These are phyloP conservation scores for Micrastur ruficollis DNA, from an alignment of 2,797 vertebrate genomes.

Conservation along the genomic window DNA sequence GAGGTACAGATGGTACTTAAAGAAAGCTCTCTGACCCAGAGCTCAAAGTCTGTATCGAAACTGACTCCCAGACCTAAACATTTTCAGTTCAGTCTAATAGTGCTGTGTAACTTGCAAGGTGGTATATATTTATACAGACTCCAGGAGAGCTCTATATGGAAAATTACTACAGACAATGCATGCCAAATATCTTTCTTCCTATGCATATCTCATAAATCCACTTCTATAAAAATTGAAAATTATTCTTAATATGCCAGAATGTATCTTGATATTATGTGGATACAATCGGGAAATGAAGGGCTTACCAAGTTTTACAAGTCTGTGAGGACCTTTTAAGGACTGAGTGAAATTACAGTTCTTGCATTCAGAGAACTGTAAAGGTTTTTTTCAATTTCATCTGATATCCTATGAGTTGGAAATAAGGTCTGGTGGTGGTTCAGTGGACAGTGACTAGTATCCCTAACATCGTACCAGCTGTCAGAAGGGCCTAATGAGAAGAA, in stretches of 20 bases:
- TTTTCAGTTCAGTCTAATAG: neutral
- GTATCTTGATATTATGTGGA: neutral
- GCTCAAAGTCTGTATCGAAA: neutral
- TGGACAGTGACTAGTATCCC: neutral
- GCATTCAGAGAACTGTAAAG: neutral
- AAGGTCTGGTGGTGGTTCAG: neutral
- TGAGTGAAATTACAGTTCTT: neutral
- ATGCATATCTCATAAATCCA: neutral
- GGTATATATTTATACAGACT: neutral
- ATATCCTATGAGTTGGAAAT: neutral
- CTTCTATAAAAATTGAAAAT: neutral
- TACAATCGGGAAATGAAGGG: neutral
- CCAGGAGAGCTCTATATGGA: neutral
- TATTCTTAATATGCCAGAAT: neutral
- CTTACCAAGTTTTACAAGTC: neutral
- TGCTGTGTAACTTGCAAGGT: neutral
- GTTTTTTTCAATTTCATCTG: neutral
- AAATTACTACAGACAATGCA: neutral
- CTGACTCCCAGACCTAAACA: neutral
- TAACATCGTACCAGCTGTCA: neutral
- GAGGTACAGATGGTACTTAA: slow-evolving; percentile 21
- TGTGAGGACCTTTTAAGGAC: neutral
- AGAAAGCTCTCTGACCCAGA: neutral
- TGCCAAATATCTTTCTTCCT: neutral
- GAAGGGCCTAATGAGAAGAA: neutral